These are phyloP conservation scores for Eptatretus atami DNA, from an alignment of 2,797 vertebrate genomes.

Conservation along the genomic window DNA sequence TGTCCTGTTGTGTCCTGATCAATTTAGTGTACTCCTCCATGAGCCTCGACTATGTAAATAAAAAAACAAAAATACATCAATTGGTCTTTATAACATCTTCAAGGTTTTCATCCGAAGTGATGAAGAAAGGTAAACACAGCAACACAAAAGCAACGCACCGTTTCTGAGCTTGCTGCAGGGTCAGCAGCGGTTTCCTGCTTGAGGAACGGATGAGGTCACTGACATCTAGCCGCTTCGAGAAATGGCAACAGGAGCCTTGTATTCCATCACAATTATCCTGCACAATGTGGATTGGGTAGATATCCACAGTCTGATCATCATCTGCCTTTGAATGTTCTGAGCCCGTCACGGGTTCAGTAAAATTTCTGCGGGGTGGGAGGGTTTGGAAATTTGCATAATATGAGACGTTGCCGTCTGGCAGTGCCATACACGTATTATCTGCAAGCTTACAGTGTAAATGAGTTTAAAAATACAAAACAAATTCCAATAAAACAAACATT, in stretches of 20 bases:
- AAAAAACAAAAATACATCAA: neutral
- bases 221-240: slow-evolving; percentile 31
- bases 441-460: too few relatives aligned
- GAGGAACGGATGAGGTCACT: slow-evolving; percentile 24
- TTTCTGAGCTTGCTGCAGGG: slow-evolving; percentile 18
- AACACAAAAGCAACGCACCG: slow-evolving; percentile 19
- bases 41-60: neutral
- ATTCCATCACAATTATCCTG: slow-evolving; percentile 34
- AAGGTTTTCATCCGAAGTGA: neutral
- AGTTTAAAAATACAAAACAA: too few relatives aligned
- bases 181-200: slow-evolving; percentile 16
- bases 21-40: neutral
- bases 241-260: slow-evolving; percentile 50
- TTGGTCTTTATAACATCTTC: neutral
- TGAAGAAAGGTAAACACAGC: neutral
- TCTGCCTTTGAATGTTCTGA: slow-evolving; percentile 18
- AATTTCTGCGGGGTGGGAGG: too few relatives aligned
- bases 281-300: slow-evolving; percentile 39
- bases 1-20: too few relatives aligned
- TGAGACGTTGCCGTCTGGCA: too few relatives aligned
- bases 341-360: slow-evolving; percentile 27
- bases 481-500: too few relatives aligned
- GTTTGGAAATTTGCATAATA: too few relatives aligned
- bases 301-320: slow-evolving; percentile 16
- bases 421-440: too few relatives aligned